Base-by-base conservation (phyloP, 2,888 invertebrate genomes). In the Pseudococcus longispinus region DNA sequence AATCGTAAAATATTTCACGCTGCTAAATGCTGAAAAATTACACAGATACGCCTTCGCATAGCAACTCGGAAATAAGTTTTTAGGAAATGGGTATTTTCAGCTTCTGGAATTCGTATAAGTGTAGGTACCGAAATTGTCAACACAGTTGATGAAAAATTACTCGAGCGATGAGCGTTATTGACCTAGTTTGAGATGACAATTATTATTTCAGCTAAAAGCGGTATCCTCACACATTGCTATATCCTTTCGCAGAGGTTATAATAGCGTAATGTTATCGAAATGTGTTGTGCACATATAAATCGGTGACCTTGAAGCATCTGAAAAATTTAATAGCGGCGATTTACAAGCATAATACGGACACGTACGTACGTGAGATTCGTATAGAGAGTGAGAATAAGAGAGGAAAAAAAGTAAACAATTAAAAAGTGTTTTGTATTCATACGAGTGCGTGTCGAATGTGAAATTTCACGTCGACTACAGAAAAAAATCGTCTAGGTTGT, bases 121-220 rank as follows among this genome's bases (percentile, higher is more conserved):
- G 9, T 29, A 70, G n/a, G 4, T 65, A 70, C 3, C 11, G 42
- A 80, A 80, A 80, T 80, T 42, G 77, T 80, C 83, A 83, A 51
- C 83, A 0, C 18, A 83, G 32, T 83, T 55, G 23, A 32, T 51
- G 83, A 83, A 83, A 65, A 84, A 55, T 65, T 32, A 55, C 84
- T 70, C 51, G 29, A 84, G 60, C 84, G 84, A 84, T 84, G 37
- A 42, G 29, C 84, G 84, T 84, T 84, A 84, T 84, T 84, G 84
- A 84, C 84, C 84, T 84, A 84, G 32, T 84, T 84, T 20, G 26
- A 80, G 77, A 42, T 42, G 77, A 42, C 42, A 74, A 74, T 74
- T 74, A 8, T 18, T 42, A 20, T 13, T 23, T 60, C 11, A 18
- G 29, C 9, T 37, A 6, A 37, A 37, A 32, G 29, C 32, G 29